phyloP scores from a whole-genome alignment of 2,888 invertebrate genomes.

The Caenorhabditis sp. region DNA sequence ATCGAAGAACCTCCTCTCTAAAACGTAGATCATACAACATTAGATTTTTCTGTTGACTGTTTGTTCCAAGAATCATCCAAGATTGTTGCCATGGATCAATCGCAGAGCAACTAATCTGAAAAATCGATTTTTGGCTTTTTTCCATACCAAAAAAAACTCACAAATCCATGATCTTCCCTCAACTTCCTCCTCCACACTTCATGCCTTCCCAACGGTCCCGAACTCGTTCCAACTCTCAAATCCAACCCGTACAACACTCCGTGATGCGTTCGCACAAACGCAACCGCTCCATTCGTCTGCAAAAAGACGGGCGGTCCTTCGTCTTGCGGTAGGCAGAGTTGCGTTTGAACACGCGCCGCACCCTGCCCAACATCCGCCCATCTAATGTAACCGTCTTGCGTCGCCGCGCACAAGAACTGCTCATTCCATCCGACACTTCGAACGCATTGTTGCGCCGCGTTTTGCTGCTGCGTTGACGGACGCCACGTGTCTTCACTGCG shows the following conservation, averaged over 20 bases:
- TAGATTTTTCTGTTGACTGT: constrained; percentile 40
- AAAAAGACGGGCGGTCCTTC: constrained; percentile 51
- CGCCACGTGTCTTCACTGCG: constrained; percentile 32
- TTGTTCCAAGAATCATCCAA: constrained; percentile 64
- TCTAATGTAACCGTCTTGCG: constrained; percentile 24
- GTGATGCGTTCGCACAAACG: constrained; percentile 58
- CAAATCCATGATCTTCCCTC: constrained; percentile 31
- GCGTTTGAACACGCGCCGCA: constrained; percentile 13
- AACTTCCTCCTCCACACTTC: constrained; percentile 47
- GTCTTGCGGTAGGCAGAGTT: constrained; percentile 28
- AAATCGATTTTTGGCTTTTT: too few species aligned
- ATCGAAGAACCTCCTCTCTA: constrained; percentile 34
- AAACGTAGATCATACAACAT: constrained; percentile 64
- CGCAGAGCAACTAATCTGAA: constrained; percentile 52
- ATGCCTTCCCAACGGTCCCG: constrained; percentile 42
- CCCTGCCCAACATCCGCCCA: constrained; percentile 32
- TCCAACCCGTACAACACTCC: constrained; percentile 61
- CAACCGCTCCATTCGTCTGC: constrained; percentile 46
- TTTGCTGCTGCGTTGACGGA: constrained; percentile 8
- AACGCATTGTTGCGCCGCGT: constrained; percentile 9
- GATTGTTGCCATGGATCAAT: constrained; percentile 62
- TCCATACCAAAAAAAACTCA: constrained; percentile 2
- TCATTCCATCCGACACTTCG: constrained; percentile 31
- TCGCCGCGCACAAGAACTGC: constrained; percentile 16
- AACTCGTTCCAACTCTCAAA: constrained; percentile 32